Conservation (phyloP, 2,113 vertebrate genomes). For the Pteruthius melanotis region DNA sequence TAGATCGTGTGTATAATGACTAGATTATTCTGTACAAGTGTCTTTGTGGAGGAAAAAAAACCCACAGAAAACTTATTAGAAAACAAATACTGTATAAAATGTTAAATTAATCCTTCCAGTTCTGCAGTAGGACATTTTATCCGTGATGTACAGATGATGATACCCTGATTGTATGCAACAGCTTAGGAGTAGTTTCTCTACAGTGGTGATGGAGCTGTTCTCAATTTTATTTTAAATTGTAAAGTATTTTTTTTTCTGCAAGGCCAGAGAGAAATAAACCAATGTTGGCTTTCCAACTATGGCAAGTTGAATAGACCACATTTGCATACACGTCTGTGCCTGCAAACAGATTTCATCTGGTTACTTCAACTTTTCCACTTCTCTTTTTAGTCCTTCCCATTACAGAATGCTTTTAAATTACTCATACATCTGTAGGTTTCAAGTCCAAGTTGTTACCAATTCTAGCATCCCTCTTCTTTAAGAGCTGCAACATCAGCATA, state of each 20-base stretch:
- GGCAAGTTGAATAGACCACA: background rate
- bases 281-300: background rate
- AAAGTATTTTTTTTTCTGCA: background rate
- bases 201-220: background rate
- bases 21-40: background rate
- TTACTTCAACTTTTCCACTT: background rate
- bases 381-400: background rate
- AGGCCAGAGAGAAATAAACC: background rate
- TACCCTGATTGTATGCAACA: background rate
- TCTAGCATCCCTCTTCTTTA: background rate
- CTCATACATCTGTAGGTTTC: background rate
- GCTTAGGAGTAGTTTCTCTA: background rate
- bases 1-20: background rate
- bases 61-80: background rate
- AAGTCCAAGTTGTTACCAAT: background rate
- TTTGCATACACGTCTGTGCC: background rate
- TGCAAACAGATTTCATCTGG: background rate
- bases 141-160: background rate
- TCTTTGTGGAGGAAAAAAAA: background rate
- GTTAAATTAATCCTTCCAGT: background rate
- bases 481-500: background rate
- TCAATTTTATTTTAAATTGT: background rate
- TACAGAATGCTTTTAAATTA: background rate
- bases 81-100: background rate
- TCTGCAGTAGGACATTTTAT: background rate